Conservation (phyloP, 1,140 invertebrate genomes). For the Camponotus vicinus region DNA sequence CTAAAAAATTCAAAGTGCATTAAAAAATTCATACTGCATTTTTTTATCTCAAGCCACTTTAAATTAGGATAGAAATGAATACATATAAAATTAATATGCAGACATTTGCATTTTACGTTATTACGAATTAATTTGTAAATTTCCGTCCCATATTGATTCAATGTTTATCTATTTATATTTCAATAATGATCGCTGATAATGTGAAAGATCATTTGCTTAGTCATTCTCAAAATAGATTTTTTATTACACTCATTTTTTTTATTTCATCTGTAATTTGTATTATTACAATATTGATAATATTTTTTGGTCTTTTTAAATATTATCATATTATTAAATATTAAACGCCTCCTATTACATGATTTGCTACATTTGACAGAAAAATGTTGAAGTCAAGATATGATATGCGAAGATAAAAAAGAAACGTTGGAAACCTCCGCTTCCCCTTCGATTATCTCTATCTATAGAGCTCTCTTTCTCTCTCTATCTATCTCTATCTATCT, state of each 20-base stretch:
- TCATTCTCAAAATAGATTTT: background rate
- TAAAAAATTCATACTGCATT: background rate
- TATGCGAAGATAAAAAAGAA: background rate
- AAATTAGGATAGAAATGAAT: background rate
- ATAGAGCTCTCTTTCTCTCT: background rate
- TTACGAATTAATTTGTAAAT: background rate
- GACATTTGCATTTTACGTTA: background rate
- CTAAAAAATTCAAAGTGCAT: background rate
- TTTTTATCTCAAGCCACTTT: background rate
- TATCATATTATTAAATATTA: background rate
- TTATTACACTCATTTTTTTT: background rate
- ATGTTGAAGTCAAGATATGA: background rate
- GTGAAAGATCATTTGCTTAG: background rate
- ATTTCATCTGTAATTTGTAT: background rate
- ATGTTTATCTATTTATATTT: background rate
- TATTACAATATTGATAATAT: background rate
- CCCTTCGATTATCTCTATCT: background rate
- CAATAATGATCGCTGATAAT: background rate
- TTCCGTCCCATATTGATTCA: background rate
- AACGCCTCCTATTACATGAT: background rate
- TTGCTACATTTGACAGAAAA: background rate
- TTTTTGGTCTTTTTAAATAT: background rate
- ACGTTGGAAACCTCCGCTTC: too few species aligned
- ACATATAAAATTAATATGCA: background rate
- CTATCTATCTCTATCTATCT: slow-evolving; percentile 1